Evolutionary conservation across 2,113 vertebrate genomes (phyloP), one percentile per base, ranked within the genome.

Genomic region (Zosterops borbonicus): DNA sequence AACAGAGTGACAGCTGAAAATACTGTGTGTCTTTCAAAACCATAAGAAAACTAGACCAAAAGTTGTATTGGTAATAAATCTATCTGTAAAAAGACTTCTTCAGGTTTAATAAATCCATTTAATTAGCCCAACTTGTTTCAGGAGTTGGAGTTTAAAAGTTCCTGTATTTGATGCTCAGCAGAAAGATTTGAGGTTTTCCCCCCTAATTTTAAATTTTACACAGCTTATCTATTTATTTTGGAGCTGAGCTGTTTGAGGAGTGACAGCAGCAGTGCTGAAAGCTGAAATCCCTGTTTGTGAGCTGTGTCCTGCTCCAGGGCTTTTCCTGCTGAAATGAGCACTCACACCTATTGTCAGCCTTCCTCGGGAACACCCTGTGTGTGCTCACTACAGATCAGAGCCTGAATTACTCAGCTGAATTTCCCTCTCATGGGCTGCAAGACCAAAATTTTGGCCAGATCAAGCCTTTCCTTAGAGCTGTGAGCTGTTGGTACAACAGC

Each of bases 401-500:
- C 39, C 59, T 9, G 33, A 55, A 13, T 83, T 77, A 46, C 81
- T 88, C 29, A 6, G 7, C 70, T 35, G 17, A 27, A 6, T 52
- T 18, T 7, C 2, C 1, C 71, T 25, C 75, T 5, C 18, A 2
- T 5, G 52, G 58, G 59, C 82, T 79, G 1, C 35, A 37, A 28
- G 76, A 33, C 28, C 44, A 22, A 15, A 24, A 11, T 46, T 81
- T 60, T n/a, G 67, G 44, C 11, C 55, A 25, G 12, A 11, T 25
- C 28, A 1, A 19, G 60, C 35, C 73, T 35, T 81, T 50, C 25
- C 62, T 39, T 1, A 0, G 1, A 27, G 47, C 0, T 35, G 42
- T 16, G 44, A 50, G 3, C 31, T 42, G 52, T 15, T 59, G 10
- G 50, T 24, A 5, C 56, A 2, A 2, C 47, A 50, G 6, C 81